These are phyloP conservation scores for Asobara japonica DNA, from an alignment of 1,140 invertebrate genomes.

Conservation along the genomic window DNA sequence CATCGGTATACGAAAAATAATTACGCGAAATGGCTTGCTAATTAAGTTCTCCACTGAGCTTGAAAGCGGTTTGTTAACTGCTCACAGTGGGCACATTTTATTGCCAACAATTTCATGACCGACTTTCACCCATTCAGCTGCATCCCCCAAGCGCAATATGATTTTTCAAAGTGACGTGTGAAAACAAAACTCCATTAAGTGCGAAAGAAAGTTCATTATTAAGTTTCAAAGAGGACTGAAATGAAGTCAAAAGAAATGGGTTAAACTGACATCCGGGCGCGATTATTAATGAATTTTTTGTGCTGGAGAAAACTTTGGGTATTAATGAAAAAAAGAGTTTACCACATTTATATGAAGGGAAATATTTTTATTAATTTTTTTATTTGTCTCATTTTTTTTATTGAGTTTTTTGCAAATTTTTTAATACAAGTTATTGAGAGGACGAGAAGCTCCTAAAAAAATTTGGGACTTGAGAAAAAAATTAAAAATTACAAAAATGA, in stretches of 20 bases:
- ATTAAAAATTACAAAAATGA: too few relatives aligned
- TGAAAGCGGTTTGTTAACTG: slow-evolving; percentile 35
- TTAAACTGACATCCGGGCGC: not conserved
- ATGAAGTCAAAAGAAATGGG: not conserved
- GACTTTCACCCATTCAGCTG: not conserved
- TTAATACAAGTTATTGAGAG: too few relatives aligned
- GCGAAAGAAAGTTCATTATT: not conserved
- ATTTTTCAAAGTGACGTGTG: slow-evolving; percentile 14
- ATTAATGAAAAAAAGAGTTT: too few relatives aligned
- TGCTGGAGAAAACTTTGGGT: too few relatives aligned
- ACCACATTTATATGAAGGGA: too few relatives aligned
- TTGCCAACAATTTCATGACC: not conserved
- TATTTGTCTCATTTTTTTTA: too few relatives aligned
- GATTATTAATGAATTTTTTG: slow-evolving; percentile 3
- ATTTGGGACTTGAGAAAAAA: too few relatives aligned
- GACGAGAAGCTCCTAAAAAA: too few relatives aligned
- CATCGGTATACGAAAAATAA: slow-evolving; percentile 31
- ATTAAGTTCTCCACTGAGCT: slow-evolving; percentile 41
- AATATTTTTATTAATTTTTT: too few relatives aligned
- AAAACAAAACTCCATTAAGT: slow-evolving; percentile 2
- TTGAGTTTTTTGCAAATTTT: too few relatives aligned
- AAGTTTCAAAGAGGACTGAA: not conserved
- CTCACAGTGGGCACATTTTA: not conserved
- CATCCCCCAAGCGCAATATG: not conserved
- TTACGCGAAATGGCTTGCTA: slow-evolving; percentile 39